phyloP scores from a whole-genome alignment of 2,888 invertebrate genomes.

The Hydrotaea cyrtoneurina region DNA sequence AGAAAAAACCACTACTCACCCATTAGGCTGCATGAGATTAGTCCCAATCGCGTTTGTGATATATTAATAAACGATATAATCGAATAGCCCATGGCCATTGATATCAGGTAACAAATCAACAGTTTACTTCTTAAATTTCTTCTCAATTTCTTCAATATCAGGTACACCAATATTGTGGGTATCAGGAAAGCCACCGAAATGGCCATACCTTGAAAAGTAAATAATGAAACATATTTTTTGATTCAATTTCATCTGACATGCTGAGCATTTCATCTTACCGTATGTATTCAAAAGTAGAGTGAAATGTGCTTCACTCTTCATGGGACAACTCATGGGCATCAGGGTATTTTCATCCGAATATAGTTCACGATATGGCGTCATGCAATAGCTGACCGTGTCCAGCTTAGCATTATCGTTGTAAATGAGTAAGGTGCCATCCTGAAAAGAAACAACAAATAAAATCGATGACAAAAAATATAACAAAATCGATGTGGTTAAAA shows the following conservation, averaged over 20 bases:
- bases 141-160: slow-evolving; percentile 84
- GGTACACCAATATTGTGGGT: slow-evolving; percentile 86
- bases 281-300: slow-evolving; percentile 49
- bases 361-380: slow-evolving; percentile 49
- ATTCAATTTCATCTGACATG: background rate
- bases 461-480: too few species aligned
- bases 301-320: background rate
- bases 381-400: slow-evolving; percentile 64
- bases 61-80: slow-evolving; percentile 73
- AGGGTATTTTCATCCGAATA: slow-evolving; percentile 31
- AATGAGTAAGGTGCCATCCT: slow-evolving; percentile 56
- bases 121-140: slow-evolving; percentile 87
- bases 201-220: slow-evolving; percentile 83
- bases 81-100: slow-evolving; percentile 84
- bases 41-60: background rate
- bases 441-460: too few species aligned
- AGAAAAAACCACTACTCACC: slow-evolving; percentile 73
- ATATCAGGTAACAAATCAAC: slow-evolving; percentile 86
- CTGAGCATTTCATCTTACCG: slow-evolving; percentile 20
- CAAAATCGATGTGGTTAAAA: too few species aligned
- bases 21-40: slow-evolving; percentile 71
- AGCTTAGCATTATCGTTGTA: background rate
- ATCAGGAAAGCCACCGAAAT: slow-evolving; percentile 86
- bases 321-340: slow-evolving; percentile 67
- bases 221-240: background rate